Evolutionary conservation across 1,140 invertebrate species (phyloP).

Genomic region (Pseudomyrmex concolor): DNA sequence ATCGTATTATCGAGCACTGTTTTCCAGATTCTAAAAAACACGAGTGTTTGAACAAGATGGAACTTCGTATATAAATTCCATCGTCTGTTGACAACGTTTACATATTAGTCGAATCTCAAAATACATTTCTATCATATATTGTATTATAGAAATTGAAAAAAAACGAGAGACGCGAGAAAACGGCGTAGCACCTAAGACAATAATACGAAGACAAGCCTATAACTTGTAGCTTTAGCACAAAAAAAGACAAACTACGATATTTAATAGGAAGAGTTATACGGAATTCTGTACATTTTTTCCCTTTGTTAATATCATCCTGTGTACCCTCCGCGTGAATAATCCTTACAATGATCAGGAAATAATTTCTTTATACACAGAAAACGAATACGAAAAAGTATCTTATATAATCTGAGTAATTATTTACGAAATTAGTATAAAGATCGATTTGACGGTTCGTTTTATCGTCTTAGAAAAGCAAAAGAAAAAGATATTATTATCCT

Average conservation of each 20-base stretch:
- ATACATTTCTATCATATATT: constrained; percentile 2
- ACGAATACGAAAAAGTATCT: neutral
- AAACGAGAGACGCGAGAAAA: constrained; percentile 27
- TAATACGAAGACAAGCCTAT: constrained; percentile 67
- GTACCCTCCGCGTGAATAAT: constrained; percentile 67
- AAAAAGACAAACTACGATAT: constrained; percentile 81
- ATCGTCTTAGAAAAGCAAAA: neutral
- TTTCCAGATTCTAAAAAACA: constrained; percentile 2
- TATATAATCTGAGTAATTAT: too few species aligned
- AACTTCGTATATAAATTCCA: constrained; percentile 20
- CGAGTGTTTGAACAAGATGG: neutral
- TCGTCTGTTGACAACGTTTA: neutral
- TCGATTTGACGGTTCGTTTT: neutral
- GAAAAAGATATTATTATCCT: constrained; percentile 13
- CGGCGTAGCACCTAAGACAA: constrained; percentile 64
- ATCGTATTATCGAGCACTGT: constrained; percentile 5
- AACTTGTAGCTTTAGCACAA: constrained; percentile 79
- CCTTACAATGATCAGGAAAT: constrained; percentile 49
- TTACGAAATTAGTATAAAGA: too few species aligned
- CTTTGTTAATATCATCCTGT: constrained; percentile 61
- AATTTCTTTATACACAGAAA: constrained; percentile 13
- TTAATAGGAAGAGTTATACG: constrained; percentile 71
- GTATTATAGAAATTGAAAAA: neutral
- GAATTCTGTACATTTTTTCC: constrained; percentile 63
- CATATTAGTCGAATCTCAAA: constrained; percentile 38